Conservation (phyloP, 2,113 vertebrate species). For the Tetraodon nigroviridis region DNA sequence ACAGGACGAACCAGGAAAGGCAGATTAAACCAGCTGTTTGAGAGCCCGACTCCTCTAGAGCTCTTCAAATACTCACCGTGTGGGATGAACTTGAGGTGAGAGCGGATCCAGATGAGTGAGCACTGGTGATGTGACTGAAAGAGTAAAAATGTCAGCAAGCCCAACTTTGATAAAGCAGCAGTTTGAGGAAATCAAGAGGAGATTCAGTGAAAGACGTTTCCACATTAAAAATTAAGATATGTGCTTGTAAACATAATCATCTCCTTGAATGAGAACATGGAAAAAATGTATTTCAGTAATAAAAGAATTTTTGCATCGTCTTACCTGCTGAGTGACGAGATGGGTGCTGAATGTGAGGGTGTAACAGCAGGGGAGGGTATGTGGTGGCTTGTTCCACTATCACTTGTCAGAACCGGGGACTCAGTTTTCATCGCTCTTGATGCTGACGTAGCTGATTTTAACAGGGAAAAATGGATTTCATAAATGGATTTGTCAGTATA, state of each 20-base stretch:
- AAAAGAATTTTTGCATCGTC: conserved; percentile 7
- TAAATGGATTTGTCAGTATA: neutral
- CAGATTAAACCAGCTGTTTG: neutral
- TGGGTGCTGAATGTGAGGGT: conserved; percentile 77
- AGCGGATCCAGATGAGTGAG: conserved; percentile 76
- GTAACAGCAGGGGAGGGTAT: conserved; percentile 73
- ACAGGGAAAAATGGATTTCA: neutral
- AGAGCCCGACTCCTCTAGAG: neutral
- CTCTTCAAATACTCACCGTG: conserved; percentile 72
- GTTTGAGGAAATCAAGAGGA: neutral
- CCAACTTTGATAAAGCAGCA: conserved; percentile 4
- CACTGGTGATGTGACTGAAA: conserved; percentile 73
- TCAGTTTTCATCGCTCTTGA: conserved; percentile 75
- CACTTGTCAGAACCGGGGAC: conserved; percentile 74
- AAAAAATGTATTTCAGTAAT: neutral
- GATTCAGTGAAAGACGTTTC: conserved; percentile 40
- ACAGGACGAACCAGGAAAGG: neutral
- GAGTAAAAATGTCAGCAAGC: neutral
- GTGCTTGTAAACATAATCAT: conserved; percentile 65
- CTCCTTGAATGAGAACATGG: conserved; percentile 6
- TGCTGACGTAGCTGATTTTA: conserved; percentile 72
- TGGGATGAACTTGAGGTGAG: conserved; percentile 75
- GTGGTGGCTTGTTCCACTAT: conserved; percentile 68
- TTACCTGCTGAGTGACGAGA: conserved; percentile 88
- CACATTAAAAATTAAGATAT: conserved; percentile 50